A percentile compares a stretch with the other conserved stretches of the same genome.
Evolutionary conservation across 2,113 vertebrate species (phyloP).

Genomic region (Meleagris gallopavo): DNA sequence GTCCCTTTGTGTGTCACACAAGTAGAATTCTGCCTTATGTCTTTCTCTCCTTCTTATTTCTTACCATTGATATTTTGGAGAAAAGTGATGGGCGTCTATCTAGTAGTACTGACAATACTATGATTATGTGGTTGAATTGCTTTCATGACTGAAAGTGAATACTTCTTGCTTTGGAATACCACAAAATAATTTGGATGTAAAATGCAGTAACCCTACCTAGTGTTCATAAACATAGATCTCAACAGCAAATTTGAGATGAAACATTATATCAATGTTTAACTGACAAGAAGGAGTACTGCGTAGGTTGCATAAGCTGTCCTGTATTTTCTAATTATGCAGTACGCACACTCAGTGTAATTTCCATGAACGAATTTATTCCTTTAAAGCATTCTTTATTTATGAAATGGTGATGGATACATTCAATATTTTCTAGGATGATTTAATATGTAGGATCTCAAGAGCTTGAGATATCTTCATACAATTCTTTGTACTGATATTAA

Average conservation of each 20-base stretch:
- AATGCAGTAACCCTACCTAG: background rate
- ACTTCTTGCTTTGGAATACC: background rate
- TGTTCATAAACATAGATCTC: background rate
- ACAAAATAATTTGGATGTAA: background rate
- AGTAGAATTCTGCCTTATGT: background rate
- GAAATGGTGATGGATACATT: background rate
- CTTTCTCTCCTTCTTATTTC: background rate
- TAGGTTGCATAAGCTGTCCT: background rate
- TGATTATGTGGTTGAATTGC: background rate
- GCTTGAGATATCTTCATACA: background rate
- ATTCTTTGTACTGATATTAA: background rate
- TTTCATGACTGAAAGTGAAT: background rate
- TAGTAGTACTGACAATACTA: background rate
- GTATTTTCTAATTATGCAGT: background rate
- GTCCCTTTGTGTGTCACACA: background rate
- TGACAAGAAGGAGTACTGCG: background rate
- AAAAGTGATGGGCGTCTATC: background rate
- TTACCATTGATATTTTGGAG: background rate
- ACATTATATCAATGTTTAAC: background rate
- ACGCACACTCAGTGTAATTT: background rate
- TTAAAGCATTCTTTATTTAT: background rate
- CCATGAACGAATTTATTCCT: background rate
- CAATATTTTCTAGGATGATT: background rate
- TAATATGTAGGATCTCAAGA: background rate
- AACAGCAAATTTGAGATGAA: background rate